Evolutionary conservation across 2,888 invertebrate genomes (phyloP).

Genomic region (Eupithecia insigniata): DNA sequence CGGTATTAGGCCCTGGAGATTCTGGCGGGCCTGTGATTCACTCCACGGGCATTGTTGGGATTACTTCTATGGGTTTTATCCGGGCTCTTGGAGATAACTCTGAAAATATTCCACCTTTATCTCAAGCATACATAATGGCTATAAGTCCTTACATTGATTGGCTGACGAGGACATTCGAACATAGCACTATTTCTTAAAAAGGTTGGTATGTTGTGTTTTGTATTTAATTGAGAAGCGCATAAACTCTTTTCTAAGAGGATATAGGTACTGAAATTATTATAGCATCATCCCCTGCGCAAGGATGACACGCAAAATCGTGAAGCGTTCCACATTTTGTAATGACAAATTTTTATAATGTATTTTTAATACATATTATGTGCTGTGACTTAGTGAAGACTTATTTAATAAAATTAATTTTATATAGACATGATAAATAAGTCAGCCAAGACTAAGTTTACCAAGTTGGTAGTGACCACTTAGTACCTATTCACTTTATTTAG

Average conservation of each 20-base stretch:
- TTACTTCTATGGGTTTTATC: background rate
- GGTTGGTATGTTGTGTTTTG: background rate
- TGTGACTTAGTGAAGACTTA: no score
- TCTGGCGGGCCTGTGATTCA: background rate
- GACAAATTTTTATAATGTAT: no score
- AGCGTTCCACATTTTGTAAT: no score
- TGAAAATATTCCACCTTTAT: background rate
- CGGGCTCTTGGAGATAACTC: background rate
- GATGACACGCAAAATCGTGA: no score
- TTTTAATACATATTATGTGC: no score
- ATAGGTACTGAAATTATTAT: no score
- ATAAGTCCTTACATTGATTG: background rate
- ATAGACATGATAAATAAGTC: no score
- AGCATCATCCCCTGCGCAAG: no score
- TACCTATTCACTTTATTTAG: background rate
- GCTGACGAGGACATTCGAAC: background rate
- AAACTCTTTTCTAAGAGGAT: background rate
- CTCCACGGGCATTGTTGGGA: background rate
- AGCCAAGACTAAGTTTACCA: background rate
- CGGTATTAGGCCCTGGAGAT: background rate
- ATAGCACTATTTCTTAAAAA: background rate
- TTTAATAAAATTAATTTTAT: no score
- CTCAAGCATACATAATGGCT: background rate
- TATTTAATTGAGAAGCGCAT: background rate
- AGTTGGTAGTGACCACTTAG: background rate